These are phyloP conservation scores for Ypsolopha scabrella DNA, from an alignment of 2,888 invertebrate species.

Conservation along the genomic window DNA sequence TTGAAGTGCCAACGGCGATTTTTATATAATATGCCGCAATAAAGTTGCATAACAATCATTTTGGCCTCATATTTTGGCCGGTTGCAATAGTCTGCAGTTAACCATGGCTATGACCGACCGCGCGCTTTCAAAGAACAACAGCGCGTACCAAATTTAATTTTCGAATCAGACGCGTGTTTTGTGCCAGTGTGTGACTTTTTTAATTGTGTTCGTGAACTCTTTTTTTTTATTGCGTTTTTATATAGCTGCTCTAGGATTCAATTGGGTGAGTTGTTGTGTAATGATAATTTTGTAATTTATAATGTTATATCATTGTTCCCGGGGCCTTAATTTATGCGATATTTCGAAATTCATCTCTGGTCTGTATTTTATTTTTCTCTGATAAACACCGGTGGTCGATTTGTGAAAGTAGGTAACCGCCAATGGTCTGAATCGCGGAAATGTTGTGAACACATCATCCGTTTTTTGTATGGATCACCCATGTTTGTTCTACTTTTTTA, in stretches of 20 bases:
- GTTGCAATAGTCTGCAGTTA: conserved; percentile 42
- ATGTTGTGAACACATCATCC: conserved; percentile 4
- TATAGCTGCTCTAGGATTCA: neutral
- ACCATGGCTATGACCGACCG: conserved; percentile 38
- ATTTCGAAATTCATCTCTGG: too few relatives aligned
- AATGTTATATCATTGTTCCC: too few relatives aligned
- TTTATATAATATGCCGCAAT: conserved; percentile 63
- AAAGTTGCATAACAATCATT: conserved; percentile 52
- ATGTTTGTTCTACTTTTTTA: neutral
- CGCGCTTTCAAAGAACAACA: conserved; percentile 36
- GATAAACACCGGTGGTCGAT: too few relatives aligned
- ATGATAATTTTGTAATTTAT: too few relatives aligned
- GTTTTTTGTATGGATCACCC: conserved; percentile 6
- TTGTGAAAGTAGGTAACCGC: conserved; percentile 21
- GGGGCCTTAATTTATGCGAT: too few relatives aligned
- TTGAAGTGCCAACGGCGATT: conserved; percentile 43
- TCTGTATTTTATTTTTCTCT: too few relatives aligned
- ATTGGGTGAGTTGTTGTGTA: neutral
- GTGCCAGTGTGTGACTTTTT: conserved; percentile 26
- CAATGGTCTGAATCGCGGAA: conserved; percentile 7
- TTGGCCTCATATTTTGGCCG: conserved; percentile 59
- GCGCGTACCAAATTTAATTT: conserved; percentile 13
- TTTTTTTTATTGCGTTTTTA: conserved; percentile 10
- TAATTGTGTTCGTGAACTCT: conserved; percentile 14
- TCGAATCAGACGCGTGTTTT: conserved; percentile 10